phyloP scores from a whole-genome alignment of 2,888 invertebrate species.

The Ophonus ardosiacus region DNA sequence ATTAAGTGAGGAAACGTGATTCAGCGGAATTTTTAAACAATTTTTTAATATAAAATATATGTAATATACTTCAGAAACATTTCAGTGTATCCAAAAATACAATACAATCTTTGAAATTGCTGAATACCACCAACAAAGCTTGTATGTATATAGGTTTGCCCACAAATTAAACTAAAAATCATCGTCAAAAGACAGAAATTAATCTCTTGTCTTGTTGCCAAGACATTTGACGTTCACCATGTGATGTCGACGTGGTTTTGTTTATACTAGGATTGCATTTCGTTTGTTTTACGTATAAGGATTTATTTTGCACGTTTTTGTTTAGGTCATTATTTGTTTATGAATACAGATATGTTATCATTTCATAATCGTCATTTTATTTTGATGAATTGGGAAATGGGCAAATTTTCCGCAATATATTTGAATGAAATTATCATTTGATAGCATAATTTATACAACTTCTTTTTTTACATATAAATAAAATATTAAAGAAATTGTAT shows the following conservation, averaged over 20 bases:
- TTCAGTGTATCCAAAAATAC: background rate
- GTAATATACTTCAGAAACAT: too few relatives aligned
- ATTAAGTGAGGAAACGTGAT: too few relatives aligned
- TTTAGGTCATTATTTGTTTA: constrained; percentile 9
- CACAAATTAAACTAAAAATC: background rate
- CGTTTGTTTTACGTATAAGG: constrained; percentile 7
- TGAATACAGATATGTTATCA: background rate
- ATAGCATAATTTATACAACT: background rate
- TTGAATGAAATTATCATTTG: background rate
- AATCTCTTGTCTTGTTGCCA: constrained; percentile 4
- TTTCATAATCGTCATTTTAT: background rate
- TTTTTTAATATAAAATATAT: too few relatives aligned
- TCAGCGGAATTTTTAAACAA: too few relatives aligned
- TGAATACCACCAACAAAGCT: background rate
- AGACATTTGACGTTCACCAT: background rate
- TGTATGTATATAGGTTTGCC: background rate
- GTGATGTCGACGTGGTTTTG: constrained; percentile 10
- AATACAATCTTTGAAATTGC: background rate
- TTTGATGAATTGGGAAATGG: background rate
- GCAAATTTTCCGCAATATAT: background rate
- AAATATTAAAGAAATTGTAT: background rate
- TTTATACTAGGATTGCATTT: constrained; percentile 8
- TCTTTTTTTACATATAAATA: background rate
- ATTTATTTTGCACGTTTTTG: constrained; percentile 7
- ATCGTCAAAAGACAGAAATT: background rate